Base-by-base conservation (phyloP, 37 sponge, comb jelly and placozoan species). In the Geodia barretti region DNA sequence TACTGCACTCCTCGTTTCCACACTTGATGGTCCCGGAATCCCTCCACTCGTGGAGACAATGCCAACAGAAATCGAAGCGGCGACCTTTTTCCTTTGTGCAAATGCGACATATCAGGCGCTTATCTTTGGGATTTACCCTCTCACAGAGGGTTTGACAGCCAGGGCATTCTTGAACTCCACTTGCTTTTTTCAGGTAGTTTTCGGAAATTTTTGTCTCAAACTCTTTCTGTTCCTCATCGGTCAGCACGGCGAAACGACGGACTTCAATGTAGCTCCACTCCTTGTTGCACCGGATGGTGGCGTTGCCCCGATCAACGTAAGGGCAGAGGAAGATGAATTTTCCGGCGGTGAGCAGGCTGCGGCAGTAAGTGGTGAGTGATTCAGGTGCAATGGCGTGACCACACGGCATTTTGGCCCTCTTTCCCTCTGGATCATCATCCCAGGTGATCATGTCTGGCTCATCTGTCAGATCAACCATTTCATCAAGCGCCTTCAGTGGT, bases 41-140 rank as follows among this genome's bases (percentile, higher is more conserved):
- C 28, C 76, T 88, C 88, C 88, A 88, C 11, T 64, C 41, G 28
- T 61, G 64, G 14, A 71, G 42, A 60, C 88, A 88, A 25, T 64
- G 24, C 78, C 78, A 88, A 38, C 83, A 88, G 37, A 63, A 88
- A 1, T 82, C 78, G 26, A 32, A 33, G 1, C 69, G 8, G 37
- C 62, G 60, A 2, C 71, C 71, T 69, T 74, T 74, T 26, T 75
- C 31, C 33, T 76, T 76, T 5, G 39, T 70, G 60, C 88, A 88
- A 5, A 82, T 82, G 4, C 60, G 68, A 60, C 82, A 87, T 39
- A 29, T 38, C 0, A 87, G 64, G 0, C 82, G 37, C n/a, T 68
- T 39, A 24, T 54, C 38, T 14, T 67, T 76, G 7, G 60, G 69
- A 41, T 81, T 39, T 19, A 60, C 68, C 24, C 88, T 40, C 43